Evolutionary conservation across 2,888 invertebrate species (phyloP).

Genomic region (Phortica okadai): DNA sequence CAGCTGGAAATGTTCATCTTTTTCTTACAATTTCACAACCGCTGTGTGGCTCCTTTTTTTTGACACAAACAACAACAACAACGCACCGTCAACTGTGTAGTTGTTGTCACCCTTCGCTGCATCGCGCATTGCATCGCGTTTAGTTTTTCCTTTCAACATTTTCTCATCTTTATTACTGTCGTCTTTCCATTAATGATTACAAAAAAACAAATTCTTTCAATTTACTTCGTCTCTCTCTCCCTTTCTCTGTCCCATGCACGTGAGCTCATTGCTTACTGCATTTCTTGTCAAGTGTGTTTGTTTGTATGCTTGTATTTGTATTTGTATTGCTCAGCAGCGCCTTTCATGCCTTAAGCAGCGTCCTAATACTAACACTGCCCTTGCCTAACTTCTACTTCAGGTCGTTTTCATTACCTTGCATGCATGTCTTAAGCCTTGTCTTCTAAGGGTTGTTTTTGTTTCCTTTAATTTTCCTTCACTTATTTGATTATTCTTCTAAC

Average conservation of each 20-base stretch:
- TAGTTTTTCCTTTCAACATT: background rate
- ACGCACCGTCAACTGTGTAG: background rate
- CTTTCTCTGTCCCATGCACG: background rate
- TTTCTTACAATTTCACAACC: background rate
- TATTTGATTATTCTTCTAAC: background rate
- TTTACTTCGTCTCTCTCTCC: slow-evolving; percentile 2
- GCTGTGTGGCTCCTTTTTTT: background rate
- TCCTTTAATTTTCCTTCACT: background rate
- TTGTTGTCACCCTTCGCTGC: slow-evolving; percentile 16
- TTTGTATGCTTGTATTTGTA: background rate
- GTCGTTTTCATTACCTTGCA: too few relatives aligned
- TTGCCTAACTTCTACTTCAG: background rate
- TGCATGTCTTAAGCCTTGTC: background rate
- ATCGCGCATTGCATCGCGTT: background rate
- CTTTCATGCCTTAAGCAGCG: background rate
- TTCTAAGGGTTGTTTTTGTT: background rate
- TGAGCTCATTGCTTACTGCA: background rate
- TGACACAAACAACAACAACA: background rate
- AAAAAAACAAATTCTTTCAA: slow-evolving; percentile 6
- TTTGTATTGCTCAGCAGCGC: background rate
- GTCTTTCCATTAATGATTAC: background rate
- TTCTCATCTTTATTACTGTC: background rate
- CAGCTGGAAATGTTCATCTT: slow-evolving; percentile 32
- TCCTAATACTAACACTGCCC: background rate
- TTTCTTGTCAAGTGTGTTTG: background rate